These are phyloP conservation scores for Prosapia bicincta DNA, from an alignment of 2,888 invertebrate species.

Conservation along the genomic window DNA sequence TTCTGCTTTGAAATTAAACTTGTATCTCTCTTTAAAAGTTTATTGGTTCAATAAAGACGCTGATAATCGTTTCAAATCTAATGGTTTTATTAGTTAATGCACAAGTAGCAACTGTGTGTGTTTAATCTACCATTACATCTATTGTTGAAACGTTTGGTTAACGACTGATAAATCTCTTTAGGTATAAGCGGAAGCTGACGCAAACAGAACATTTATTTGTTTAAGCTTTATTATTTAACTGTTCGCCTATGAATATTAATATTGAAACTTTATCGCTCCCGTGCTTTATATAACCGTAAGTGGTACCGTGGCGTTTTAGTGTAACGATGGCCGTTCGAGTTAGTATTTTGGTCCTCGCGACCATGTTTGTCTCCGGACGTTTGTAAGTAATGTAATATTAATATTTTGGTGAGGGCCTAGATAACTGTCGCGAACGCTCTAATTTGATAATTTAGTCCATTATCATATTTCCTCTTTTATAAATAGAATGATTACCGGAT, in stretches of 20 bases:
- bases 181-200: not conserved
- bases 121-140: not conserved
- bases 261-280: not conserved
- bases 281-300: not conserved
- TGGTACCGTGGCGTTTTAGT: not conserved
- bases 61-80: no score
- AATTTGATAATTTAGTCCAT: no score
- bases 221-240: not conserved
- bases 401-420: no score
- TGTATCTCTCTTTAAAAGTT: no score
- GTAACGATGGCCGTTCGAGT: not conserved
- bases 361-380: not conserved
- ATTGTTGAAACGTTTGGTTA: no score
- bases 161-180: no score
- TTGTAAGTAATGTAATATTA: not conserved
- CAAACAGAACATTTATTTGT: not conserved
- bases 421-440: no score
- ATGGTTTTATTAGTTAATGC: no score
- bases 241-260: not conserved
- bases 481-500: no score
- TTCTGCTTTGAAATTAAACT: no score
- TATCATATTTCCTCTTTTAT: no score
- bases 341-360: not conserved
- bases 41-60: no score
- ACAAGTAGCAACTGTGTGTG: not conserved